Base-by-base conservation (phyloP, 2,888 invertebrate genomes). In the Cynaeus angustus region DNA sequence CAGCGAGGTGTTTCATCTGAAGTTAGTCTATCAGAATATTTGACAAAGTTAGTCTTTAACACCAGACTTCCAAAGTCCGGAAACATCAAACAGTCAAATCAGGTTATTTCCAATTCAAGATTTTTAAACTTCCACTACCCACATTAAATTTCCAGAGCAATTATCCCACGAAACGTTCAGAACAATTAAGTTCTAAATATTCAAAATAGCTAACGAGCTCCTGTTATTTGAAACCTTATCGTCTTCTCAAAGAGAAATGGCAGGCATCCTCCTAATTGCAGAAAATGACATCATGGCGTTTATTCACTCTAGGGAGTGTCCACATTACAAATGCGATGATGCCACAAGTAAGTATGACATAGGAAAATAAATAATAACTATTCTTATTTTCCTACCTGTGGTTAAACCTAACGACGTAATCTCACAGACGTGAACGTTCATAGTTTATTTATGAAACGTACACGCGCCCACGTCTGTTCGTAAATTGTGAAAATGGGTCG, bases 371-470 rank as follows among this genome's bases (percentile, higher is more conserved):
- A 50, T 50, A 26, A 50, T 43, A 53, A 53, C 33, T 14, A 53
- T 53, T 56, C 41, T 38, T 55, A 16, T 38, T 38, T 55, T 21
- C 12, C 26, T 41, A 55, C 56, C 21, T 43, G 56, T 43, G 48
- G 48, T 12, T 28, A 50, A 14, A 46, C 21, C 46, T 46, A 55
- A 50, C 14, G 30, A 53, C 37, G 33, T 53, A 53, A 53, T 53
- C 53, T 56, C 21, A 26, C 7, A 55, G 52, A 52, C 16, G 48
- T 50, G 26, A 21, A 50, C 21, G 48, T 50, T 50, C 26, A 28
- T 50, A 55, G 56, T 43, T 56, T 56, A 56, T 56, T 56, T 56
- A 56, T 56, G 41, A 56, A 50, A 50, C 48, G 10, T 46, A 55
- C 55, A 50, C 10, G 9, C 56, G 56, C 56, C 56, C 56, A 56